phyloP scores from a whole-genome alignment of 1,140 invertebrate species.

The Cheumatopsyche charites region DNA sequence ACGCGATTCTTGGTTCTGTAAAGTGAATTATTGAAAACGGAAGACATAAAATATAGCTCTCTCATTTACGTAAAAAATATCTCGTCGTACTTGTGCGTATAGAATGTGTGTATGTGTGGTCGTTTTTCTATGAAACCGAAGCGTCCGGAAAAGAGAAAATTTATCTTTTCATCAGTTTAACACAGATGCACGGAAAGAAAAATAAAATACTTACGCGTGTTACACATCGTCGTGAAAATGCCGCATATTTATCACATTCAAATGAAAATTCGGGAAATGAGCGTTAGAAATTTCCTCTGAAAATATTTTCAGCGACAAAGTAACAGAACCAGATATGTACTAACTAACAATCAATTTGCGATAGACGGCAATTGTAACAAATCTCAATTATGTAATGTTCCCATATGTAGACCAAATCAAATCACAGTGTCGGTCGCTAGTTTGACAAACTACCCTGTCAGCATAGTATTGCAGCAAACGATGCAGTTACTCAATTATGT shows the following conservation, averaged over 20 bases:
- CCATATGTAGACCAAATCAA: conserved; percentile 34
- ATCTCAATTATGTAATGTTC: neutral
- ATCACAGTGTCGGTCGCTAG: conserved; percentile 34
- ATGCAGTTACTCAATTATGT: neutral
- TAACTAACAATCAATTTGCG: too few species aligned
- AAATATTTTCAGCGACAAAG: too few species aligned
- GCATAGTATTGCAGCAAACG: neutral
- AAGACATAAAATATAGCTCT: conserved; percentile 25
- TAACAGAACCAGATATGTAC: too few species aligned
- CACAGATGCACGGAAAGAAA: neutral
- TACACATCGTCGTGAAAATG: too few species aligned
- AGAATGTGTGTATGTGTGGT: too few species aligned
- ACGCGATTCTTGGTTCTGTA: conserved; percentile 15
- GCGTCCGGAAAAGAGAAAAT: neutral
- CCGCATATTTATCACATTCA: too few species aligned
- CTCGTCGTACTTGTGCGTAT: neutral
- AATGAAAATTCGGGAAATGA: neutral
- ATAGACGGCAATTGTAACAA: too few species aligned
- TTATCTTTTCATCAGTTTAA: conserved; percentile 19
- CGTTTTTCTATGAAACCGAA: neutral
- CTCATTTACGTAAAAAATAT: conserved; percentile 11
- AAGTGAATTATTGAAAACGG: conserved; percentile 27
- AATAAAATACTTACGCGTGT: neutral
- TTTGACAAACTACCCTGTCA: conserved; percentile 43
- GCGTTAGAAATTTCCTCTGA: too few species aligned